Evolutionary conservation across 2,113 vertebrate genomes (phyloP), one percentile per base, ranked within the genome.

Genomic region (Leucosticte australis): DNA sequence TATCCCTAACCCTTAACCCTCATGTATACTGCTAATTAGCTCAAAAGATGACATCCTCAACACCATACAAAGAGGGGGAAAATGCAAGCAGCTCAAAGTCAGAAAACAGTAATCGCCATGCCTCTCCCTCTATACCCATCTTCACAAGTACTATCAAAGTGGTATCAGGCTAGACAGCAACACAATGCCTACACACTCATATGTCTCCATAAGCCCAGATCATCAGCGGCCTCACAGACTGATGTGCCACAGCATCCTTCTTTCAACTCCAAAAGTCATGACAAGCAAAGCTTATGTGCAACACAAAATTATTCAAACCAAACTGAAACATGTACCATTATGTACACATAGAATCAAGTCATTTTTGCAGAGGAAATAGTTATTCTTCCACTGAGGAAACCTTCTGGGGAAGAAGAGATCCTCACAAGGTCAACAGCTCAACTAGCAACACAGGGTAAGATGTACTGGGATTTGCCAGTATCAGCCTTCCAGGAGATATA

Each of bases 41-140:
- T 30, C 42, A 84, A 44, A 22, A 59, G 78, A 39, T 27, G 0
- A n/a, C 12, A 55, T 28, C 11, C 11, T 46, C 15, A 56, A 56
- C 16, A 19, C 9, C 16, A 33, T 4, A 49, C 2, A 8, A 22
- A 47, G 9, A 22, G 5, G 8, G 1, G 0, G 4, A 15, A 68
- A 60, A 70, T 7, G 4, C 9, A 74, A 74, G 41, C 50, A 65
- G 30, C 7, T 81, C 5, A 6, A 87, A 73, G 15, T 28, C 20
- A 80, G 42, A 83, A 87, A 3, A 2, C 20, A 87, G 19, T 14
- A 30, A 53, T 7, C 1, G 7, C 23, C n/a, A 44, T 3, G 2
- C 10, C 31, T 26, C 17, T 28, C 17, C 6, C 11, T 39, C 62
- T 31, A n/a, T 1, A 64, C 1, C 9, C 10, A 26, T 42, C 8